Conservation (phyloP, 2,888 invertebrate species). For the Melanostoma scalare region DNA sequence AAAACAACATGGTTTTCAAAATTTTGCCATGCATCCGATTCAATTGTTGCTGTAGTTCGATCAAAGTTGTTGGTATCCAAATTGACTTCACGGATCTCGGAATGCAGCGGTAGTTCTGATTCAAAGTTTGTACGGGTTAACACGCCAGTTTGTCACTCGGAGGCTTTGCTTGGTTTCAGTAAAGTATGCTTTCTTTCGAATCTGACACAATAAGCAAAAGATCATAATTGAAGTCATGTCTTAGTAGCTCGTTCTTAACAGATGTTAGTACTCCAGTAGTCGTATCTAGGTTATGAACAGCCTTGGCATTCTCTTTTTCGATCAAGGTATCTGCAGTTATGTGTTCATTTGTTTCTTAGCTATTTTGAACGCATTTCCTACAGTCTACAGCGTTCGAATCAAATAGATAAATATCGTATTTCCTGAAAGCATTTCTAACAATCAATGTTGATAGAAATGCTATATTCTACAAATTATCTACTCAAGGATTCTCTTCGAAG, state of each 20-base stretch:
- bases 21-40: neutral
- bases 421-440: conserved; percentile 11
- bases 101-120: neutral
- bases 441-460: too few relatives aligned
- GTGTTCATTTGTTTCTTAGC: conserved; percentile 10
- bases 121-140: neutral
- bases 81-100: neutral
- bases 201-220: too few relatives aligned
- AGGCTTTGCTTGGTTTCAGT: too few relatives aligned
- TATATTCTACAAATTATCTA: too few relatives aligned
- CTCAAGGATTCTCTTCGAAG: too few relatives aligned
- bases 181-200: too few relatives aligned
- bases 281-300: neutral
- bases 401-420: conserved; percentile 9
- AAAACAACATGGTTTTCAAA: neutral
- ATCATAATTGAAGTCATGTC: neutral
- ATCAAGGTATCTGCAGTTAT: neutral
- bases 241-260: neutral
- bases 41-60: neutral
- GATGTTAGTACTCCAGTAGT: neutral
- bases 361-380: conserved; percentile 26
- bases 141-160: too few relatives aligned
- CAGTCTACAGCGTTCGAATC: conserved; percentile 3
- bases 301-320: neutral
- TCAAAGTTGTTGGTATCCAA: neutral